Evolutionary conservation across 2,113 vertebrate genomes (phyloP).

Genomic region (Pristiophorus japonicus): DNA sequence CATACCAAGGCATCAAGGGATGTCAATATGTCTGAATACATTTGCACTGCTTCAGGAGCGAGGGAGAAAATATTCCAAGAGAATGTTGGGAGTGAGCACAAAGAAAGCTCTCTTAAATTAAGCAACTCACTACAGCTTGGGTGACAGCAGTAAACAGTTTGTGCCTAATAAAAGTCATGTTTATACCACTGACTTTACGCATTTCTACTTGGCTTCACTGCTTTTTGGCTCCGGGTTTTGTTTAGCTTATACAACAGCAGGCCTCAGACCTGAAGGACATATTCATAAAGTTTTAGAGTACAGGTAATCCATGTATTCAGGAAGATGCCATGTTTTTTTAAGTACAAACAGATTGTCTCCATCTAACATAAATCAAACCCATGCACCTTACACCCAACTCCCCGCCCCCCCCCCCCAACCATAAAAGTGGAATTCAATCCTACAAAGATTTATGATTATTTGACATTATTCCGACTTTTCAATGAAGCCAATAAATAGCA

Average conservation of each 20-base stretch:
- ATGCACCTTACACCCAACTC: no score
- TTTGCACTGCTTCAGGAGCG: neutral
- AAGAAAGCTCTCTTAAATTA: constrained; percentile 21
- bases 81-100: neutral
- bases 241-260: neutral
- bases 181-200: neutral
- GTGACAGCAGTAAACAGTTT: neutral
- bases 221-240: neutral
- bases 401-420: no score
- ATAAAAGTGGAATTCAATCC: neutral
- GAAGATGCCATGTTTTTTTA: constrained; percentile 23
- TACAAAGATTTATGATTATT: neutral
- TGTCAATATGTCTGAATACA: neutral
- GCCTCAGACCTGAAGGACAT: neutral
- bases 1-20: neutral
- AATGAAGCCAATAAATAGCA: neutral
- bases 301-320: neutral
- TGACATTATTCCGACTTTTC: no score
- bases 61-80: neutral
- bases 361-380: neutral
- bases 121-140: neutral
- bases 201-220: neutral
- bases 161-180: neutral
- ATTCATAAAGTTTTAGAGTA: neutral
- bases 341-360: constrained; percentile 14